Evolutionary conservation across 2,888 invertebrate species (phyloP).

Genomic region (Heliconius ethilla): DNA sequence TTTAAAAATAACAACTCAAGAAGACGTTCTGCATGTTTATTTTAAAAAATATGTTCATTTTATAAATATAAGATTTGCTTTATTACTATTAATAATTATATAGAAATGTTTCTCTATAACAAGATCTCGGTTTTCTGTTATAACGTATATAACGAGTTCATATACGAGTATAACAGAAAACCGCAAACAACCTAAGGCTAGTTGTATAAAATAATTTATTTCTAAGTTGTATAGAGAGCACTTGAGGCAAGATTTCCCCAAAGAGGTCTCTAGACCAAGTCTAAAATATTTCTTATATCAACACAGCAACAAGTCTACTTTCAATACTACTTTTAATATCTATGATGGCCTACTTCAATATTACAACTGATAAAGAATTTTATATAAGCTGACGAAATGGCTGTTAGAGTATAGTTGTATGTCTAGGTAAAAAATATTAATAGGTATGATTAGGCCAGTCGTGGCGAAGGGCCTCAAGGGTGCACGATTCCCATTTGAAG

Average conservation of each 20-base stretch:
- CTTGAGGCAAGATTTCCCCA: slow-evolving; percentile 27
- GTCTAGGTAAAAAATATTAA: too few species aligned
- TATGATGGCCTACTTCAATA: neutral
- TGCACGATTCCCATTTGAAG: too few species aligned
- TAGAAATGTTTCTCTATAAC: slow-evolving; percentile 1
- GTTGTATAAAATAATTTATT: slow-evolving; percentile 19
- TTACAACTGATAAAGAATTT: neutral
- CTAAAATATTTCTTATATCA: slow-evolving; percentile 24
- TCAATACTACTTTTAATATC: slow-evolving; percentile 9
- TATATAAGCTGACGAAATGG: neutral
- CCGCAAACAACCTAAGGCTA: slow-evolving; percentile 22
- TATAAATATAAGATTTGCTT: neutral
- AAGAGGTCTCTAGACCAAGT: slow-evolving; percentile 21
- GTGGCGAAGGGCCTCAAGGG: too few species aligned
- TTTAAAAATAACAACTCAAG: neutral
- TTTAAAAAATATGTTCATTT: neutral
- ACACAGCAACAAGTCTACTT: slow-evolving; percentile 5
- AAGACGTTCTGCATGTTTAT: neutral
- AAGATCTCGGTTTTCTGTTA: neutral
- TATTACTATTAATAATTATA: neutral
- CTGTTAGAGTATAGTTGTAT: too few species aligned
- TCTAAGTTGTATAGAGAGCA: slow-evolving; percentile 8
- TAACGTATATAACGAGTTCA: neutral
- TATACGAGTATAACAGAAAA: neutral
- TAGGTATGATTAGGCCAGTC: too few species aligned